Base-by-base conservation (phyloP, 2,113 vertebrate species). In the Centropus bengalensis region DNA sequence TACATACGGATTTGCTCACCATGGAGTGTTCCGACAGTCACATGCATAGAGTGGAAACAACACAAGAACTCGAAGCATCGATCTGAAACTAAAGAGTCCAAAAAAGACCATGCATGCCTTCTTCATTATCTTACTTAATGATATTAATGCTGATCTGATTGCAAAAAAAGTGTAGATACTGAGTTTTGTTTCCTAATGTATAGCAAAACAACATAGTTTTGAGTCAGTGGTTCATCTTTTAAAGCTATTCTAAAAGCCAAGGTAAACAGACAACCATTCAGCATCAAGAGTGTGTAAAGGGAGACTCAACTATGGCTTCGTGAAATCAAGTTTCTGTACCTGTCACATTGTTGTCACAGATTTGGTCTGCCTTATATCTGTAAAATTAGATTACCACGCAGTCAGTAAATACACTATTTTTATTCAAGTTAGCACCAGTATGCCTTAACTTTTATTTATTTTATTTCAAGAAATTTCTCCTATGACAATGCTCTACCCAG, bases 1-100 rank as follows among this genome's bases (percentile, higher is more conserved):
- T 18, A 27, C 28, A 30, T 2, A 23, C 0, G 2, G 22, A 7
- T 3, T 56, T 1, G 4, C 10, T 54, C 62, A 69, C 68, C 15
- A 67, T 16, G 19, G 45, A 20, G 10, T 6, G 68, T 52, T 82
- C 32, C 44, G 26, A 30, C 6, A 83, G 28, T 51, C 36, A 70
- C 55, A 28, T 0, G 3, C 9, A 45, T 20, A 8, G 86, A 75
- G 23, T 14, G 9, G n/a, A 87, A 89, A 78, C 11, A 7, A 22
- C 86, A 78, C 13, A 7, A 22, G 17, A 83, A 36, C 32, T 51
- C 78, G 13, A 74, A 67, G 12, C 11, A 12, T 28, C 36, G 45
- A 81, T 70, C n/a, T 55, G 8, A 77, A 56, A 54, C 11, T 51
- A 22, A 33, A 69, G 18, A 26, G 36, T 44, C 54, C 13, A 38